Percentiles rank a stretch among this genome's conserved stretches.
These are phyloP conservation scores for Plectrocnemia conspersa DNA, from an alignment of 1,140 invertebrate genomes.

Conservation along the genomic window DNA sequence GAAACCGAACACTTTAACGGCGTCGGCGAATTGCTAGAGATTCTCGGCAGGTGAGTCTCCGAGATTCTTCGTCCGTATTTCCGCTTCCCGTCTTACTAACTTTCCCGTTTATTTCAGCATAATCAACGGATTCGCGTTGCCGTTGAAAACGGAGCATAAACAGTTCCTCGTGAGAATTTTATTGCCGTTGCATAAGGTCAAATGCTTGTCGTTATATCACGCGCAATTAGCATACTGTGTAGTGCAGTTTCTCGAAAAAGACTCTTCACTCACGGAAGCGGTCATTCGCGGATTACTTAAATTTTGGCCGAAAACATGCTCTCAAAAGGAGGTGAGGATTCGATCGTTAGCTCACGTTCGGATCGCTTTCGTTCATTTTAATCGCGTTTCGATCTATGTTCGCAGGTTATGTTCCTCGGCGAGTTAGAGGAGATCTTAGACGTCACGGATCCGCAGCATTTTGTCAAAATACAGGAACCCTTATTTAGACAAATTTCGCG, in stretches of 20 bases:
- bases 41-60: constrained; percentile 78
- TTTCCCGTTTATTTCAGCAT: constrained; percentile 62
- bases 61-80: too few relatives aligned
- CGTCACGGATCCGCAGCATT: constrained; percentile 97
- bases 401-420: constrained; percentile 90
- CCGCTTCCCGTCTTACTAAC: background rate
- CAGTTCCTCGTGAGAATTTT: constrained; percentile 98
- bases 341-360: background rate
- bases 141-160: constrained; percentile 95
- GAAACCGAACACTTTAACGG: constrained; percentile 99
- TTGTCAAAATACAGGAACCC: constrained; percentile 95
- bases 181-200: constrained; percentile 96
- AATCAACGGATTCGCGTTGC: constrained; percentile 98
- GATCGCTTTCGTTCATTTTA: background rate
- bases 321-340: constrained; percentile 80
- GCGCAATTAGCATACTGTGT: constrained; percentile 99
- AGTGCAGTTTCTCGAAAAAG: constrained; percentile 99
- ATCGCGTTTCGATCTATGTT: constrained; percentile 5
- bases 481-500: constrained; percentile 95
- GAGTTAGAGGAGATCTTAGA: constrained; percentile 98
- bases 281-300: constrained; percentile 94
- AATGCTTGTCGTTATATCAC: constrained; percentile 88
- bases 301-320: constrained; percentile 99
- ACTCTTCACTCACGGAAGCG: constrained; percentile 92
- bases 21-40: constrained; percentile 96